A percentile compares a stretch with the other conserved stretches of the same genome.
Evolutionary conservation across 2,888 invertebrate genomes (phyloP).

Genomic region (Oxystoma pomonae): DNA sequence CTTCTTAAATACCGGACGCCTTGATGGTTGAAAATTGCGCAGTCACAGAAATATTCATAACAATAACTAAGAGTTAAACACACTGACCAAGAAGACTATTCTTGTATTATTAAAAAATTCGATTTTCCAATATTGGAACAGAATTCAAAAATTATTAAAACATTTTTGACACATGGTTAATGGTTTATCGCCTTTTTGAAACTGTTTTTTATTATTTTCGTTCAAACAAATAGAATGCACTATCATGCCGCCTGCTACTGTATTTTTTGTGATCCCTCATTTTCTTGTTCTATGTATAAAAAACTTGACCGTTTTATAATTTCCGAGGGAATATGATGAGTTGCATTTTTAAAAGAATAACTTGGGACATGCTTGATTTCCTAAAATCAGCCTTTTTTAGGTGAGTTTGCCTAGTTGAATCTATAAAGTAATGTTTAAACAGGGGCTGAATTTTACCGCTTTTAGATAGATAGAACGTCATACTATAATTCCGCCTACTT

Average conservation of each 20-base stretch:
- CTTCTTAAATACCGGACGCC: no score
- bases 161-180: neutral
- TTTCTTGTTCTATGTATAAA: constrained; percentile 18
- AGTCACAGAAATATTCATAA: no score
- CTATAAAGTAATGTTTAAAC: no score
- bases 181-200: neutral
- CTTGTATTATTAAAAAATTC: no score
- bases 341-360: constrained; percentile 30
- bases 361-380: constrained; percentile 28
- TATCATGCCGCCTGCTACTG: neutral
- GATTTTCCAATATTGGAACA: no score
- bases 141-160: neutral
- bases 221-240: neutral
- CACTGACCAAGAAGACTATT: no score
- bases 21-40: no score
- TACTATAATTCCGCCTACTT: no score
- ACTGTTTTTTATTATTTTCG: neutral
- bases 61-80: no score
- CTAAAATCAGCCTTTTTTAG: constrained; percentile 13
- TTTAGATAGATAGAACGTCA: no score
- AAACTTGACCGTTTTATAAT: constrained; percentile 29
- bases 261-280: neutral
- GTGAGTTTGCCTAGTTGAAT: no score
- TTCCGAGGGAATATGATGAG: constrained; percentile 31
- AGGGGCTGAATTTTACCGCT: no score